Base-by-base conservation (phyloP, 2,113 vertebrate genomes). In the Rousettus leschenaultii region DNA sequence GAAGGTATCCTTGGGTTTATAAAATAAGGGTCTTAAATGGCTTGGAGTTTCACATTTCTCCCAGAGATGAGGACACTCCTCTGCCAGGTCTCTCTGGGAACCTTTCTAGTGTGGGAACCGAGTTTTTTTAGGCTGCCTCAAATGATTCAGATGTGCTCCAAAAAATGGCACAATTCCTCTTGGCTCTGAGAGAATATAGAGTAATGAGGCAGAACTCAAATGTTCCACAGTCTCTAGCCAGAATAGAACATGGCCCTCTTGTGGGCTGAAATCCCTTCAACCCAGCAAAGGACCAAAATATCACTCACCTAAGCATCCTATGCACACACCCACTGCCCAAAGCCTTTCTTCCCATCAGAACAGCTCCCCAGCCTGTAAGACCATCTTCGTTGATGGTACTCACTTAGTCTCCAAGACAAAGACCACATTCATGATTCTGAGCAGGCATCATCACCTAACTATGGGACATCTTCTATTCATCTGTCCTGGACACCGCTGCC, bases 31-130 rank as follows among this genome's bases (percentile, higher is more conserved):
- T 21, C 30, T 61, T 71, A 38, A 59, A 35, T 19, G 19, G 24
- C 59, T 78, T 74, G 53, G 86, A 95, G 45, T 53, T 66, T 87
- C 43, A 51, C 6, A 0, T 19, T 94, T 92, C 88, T 94, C 45
- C 71, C 66, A n/a, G 24, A 77, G 16, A 61, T 51, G 75, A 79
- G 21, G 19, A 66, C 1, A 15, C 4, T 53, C 7, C n/a, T 77
- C 38, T 74, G 15, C 45, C 51, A 74, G 30, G 3, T 48, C 8
- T 92, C 40, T 66, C 92, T 91, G 38, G 30, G 78, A 73, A 73
- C 4, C 22, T 61, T 12, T n/a, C 15, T 86, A 21, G 19, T 1
- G 12, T 53, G 45, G 55, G 43, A 68, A 33, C 61, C 38, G 61
- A 51, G 15, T 40, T 92, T 38, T 74, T 77, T 7, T 40, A 82